Percentiles rank a stretch among this genome's conserved stretches.
phyloP scores from a whole-genome alignment of 2,113 vertebrate genomes.

The Cariama cristata region DNA sequence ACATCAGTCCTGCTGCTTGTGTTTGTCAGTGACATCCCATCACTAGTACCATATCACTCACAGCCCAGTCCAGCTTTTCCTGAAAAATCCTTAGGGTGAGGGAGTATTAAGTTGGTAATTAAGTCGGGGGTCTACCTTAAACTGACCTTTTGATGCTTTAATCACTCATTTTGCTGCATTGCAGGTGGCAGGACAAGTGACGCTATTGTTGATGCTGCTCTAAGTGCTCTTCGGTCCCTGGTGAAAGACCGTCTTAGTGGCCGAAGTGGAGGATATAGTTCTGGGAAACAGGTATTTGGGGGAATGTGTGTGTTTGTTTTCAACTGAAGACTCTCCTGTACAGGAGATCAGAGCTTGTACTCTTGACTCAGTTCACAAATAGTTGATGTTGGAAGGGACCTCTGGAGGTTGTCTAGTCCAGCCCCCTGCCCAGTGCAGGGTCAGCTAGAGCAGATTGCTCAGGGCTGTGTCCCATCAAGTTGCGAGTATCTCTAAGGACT shows the following conservation, averaged over 20 bases:
- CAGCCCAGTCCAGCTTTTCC: not conserved
- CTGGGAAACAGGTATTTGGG: conserved; percentile 83
- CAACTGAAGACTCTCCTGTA: not conserved
- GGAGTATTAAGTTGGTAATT: not conserved
- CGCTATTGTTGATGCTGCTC: conserved; percentile 90
- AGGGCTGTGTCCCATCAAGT: not conserved
- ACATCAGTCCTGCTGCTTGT: not conserved
- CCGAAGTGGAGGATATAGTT: conserved; percentile 82
- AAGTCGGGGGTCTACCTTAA: not conserved
- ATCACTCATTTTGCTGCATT: not conserved
- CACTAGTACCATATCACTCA: not conserved
- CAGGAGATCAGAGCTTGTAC: not conserved
- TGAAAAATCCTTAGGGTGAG: not conserved
- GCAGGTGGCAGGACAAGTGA: conserved; percentile 90
- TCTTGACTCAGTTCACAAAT: not conserved
- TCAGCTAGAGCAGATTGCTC: not conserved
- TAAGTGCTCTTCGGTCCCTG: conserved; percentile 83
- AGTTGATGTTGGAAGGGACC: not conserved
- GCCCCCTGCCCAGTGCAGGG: not conserved
- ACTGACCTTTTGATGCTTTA: not conserved
- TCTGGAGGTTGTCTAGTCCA: not conserved
- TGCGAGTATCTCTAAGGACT: not conserved
- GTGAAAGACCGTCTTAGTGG: conserved; percentile 90
- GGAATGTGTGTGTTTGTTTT: not conserved
- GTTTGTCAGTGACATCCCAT: not conserved